Conservation (phyloP, 2,113 vertebrate genomes). For the Syngnathus floridae region DNA sequence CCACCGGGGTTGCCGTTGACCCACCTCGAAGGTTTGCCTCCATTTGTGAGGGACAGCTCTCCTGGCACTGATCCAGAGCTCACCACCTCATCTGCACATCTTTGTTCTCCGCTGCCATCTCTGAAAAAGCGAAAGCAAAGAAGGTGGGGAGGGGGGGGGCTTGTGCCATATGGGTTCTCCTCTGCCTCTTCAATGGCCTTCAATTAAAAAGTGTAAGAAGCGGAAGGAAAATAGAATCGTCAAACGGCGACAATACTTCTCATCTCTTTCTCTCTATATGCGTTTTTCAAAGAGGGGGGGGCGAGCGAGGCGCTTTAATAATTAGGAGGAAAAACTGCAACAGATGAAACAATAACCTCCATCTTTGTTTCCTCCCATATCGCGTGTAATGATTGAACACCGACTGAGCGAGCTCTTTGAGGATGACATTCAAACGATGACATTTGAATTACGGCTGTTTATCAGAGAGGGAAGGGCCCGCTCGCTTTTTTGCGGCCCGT, state of each 20-base stretch:
- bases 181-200: slow-evolving; percentile 89
- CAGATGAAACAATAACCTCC: slow-evolving; percentile 96
- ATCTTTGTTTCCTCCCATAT: slow-evolving; percentile 70
- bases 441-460: slow-evolving; percentile 99
- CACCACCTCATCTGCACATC: slow-evolving; percentile 86
- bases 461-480: slow-evolving; percentile 78
- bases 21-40: slow-evolving; percentile 37
- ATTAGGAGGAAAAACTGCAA: slow-evolving; percentile 97
- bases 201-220: slow-evolving; percentile 88
- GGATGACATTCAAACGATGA: slow-evolving; percentile 99
- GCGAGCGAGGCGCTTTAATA: slow-evolving; percentile 88
- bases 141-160: neutral
- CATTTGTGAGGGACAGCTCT: slow-evolving; percentile 89
- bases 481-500: slow-evolving; percentile 55
- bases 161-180: slow-evolving; percentile 86
- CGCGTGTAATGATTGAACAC: slow-evolving; percentile 85
- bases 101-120: slow-evolving; percentile 95
- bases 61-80: slow-evolving; percentile 86
- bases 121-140: slow-evolving; percentile 65
- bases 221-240: slow-evolving; percentile 72
- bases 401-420: slow-evolving; percentile 98
- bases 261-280: slow-evolving; percentile 94
- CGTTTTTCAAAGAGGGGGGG: slow-evolving; percentile 83
- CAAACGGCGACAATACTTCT: slow-evolving; percentile 97
- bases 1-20: slow-evolving; percentile 29